Conservation (phyloP, 1,140 invertebrate genomes). For the Atta colombica region DNA sequence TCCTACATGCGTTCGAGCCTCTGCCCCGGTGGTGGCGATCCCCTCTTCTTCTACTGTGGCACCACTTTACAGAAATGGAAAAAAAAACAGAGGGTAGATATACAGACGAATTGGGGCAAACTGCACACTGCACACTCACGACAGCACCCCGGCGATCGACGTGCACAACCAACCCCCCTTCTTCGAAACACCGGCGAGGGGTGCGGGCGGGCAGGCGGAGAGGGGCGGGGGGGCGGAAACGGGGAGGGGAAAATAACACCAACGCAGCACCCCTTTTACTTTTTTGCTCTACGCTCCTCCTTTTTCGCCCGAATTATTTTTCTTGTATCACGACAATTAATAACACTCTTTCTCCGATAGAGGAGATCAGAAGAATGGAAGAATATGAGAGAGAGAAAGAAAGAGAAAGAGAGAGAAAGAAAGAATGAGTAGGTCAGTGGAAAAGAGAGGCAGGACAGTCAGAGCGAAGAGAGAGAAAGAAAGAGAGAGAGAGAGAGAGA, state of each 20-base stretch:
- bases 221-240: conserved; percentile 26
- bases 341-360: conserved; percentile 38
- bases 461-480: conserved; percentile 45
- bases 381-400: conserved; percentile 28
- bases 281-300: conserved; percentile 52
- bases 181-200: conserved; percentile 65
- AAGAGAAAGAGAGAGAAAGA: conserved; percentile 41
- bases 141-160: conserved; percentile 64
- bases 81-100: conserved; percentile 51
- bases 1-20: conserved; percentile 87
- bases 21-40: conserved; percentile 85
- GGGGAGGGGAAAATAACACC: conserved; percentile 66
- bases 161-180: conserved; percentile 70
- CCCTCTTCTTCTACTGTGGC: conserved; percentile 78
- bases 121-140: conserved; percentile 68
- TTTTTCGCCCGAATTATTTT: conserved; percentile 53
- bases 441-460: conserved; percentile 44
- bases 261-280: conserved; percentile 69
- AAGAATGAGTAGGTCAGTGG: conserved; percentile 25
- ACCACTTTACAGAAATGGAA: conserved; percentile 73
- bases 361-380: conserved; percentile 11
- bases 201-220: conserved; percentile 24
- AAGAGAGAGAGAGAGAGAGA: conserved; percentile 11
- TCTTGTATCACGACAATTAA: conserved; percentile 53
- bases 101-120: conserved; percentile 55